phyloP scores from a whole-genome alignment of 2,113 vertebrate species.

The Chinchilla lanigera region DNA sequence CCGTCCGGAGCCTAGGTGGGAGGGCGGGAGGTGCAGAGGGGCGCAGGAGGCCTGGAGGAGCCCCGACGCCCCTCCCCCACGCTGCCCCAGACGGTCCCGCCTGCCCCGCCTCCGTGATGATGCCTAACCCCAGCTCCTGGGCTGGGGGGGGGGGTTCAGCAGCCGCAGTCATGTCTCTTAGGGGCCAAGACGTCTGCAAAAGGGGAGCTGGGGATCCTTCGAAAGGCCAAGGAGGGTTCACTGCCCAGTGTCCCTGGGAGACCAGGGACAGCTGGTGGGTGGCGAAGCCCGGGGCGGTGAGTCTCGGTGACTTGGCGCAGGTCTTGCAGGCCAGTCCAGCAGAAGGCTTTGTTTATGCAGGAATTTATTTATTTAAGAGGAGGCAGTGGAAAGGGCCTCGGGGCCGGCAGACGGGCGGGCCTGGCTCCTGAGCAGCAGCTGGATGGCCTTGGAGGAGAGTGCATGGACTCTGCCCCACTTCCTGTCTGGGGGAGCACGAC shows the following conservation, averaged over 20 bases:
- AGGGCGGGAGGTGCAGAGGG: not conserved
- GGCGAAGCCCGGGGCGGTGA: not conserved
- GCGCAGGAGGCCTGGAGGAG: not conserved
- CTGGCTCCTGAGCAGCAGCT: not conserved
- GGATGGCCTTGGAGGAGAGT: not conserved
- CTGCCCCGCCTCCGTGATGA: rapidly evolving
- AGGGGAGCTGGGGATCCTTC: not conserved
- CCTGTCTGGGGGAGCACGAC: not conserved
- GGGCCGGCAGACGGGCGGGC: not conserved
- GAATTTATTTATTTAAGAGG: conserved; percentile 57
- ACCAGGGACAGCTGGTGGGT: not conserved
- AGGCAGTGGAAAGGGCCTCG: not conserved
- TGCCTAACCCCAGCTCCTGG: rapidly evolving
- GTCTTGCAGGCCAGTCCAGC: not conserved
- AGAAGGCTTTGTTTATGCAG: conserved; percentile 44
- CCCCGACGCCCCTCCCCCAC: not conserved
- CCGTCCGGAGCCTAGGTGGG: rapidly evolving
- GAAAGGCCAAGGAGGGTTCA: not conserved
- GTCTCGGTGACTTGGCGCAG: not conserved
- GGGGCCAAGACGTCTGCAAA: not conserved
- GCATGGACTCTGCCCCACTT: not conserved
- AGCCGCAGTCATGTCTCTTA: rapidly evolving
- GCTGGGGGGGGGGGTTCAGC: not conserved
- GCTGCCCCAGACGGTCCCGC: rapidly evolving
- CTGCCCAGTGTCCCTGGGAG: not conserved